Percentiles rank a stretch among this genome's conserved stretches.
Evolutionary conservation across 2,888 invertebrate genomes (phyloP).

Genomic region (Ceraclea dissimilis): DNA sequence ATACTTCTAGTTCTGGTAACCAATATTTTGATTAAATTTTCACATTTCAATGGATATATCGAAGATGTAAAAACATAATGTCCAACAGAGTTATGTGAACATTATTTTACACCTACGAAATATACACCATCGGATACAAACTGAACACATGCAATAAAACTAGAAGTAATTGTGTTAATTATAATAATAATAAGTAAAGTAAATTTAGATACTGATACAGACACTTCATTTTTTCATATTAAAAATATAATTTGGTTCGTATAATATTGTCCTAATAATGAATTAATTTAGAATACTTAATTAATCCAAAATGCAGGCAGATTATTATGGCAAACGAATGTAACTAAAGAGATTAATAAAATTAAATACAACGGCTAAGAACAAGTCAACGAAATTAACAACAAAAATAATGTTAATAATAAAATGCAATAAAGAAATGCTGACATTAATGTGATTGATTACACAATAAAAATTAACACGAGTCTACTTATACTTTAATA

Average conservation of each 20-base stretch:
- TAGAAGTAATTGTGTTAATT: not conserved
- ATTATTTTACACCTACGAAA: not conserved
- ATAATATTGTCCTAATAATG: not conserved
- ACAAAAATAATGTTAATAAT: not conserved
- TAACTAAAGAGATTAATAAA: not conserved
- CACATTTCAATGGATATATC: constrained; percentile 3
- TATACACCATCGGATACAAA: not conserved
- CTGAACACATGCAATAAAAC: not conserved
- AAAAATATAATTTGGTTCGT: not conserved
- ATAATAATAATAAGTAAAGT: not conserved
- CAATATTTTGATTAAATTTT: constrained; percentile 14
- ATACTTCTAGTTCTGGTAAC: constrained; percentile 17
- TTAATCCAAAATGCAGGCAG: not conserved
- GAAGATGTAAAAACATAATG: not conserved
- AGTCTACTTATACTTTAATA: not conserved
- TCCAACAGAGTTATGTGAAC: not conserved
- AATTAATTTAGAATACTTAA: not conserved
- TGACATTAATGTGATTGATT: not conserved
- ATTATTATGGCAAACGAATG: not conserved
- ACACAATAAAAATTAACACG: not conserved
- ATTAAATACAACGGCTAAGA: constrained; percentile 1
- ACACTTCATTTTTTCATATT: not conserved
- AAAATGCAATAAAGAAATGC: not conserved
- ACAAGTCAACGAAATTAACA: not conserved
- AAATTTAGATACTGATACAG: constrained; percentile 2